Base-by-base conservation (phyloP, 2,113 vertebrate genomes). In the Platysteira castanea region DNA sequence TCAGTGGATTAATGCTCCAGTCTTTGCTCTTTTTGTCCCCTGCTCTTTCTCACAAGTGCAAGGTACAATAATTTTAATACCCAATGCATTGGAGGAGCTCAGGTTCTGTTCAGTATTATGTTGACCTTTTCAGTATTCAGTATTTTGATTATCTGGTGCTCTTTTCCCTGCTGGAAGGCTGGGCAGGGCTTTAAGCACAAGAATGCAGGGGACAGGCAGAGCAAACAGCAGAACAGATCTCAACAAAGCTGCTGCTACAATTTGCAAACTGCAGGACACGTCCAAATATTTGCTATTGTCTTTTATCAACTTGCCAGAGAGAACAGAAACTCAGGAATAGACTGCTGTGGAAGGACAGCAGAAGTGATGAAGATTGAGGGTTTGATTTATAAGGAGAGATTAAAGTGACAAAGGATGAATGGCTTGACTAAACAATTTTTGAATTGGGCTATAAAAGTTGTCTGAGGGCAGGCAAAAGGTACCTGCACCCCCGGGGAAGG, bases 61-160 rank as follows among this genome's bases (percentile, higher is more conserved):
- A 57, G 50, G 53, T 37, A 82, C 15, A 71, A 42, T 73, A 24
- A 80, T 88, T 90, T 90, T 56, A 75, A 73, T 89, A 24, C 35
- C 30, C 63, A 67, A 69, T 9, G 44, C 30, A 30, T 35, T 16
- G 68, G 82, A 71, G 69, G 6, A 59, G 77, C 54, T 90, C 73
- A 19, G 68, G 56, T 76, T n/a, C 41, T 78, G 64, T 15, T 60
- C 53, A 17, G 41, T 30, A 37, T 53, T 31, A 23, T 7, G 52
- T 11, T 94, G 93, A 95, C 95, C 92, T 95, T 96, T 95, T 95
- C 77, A 92, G 46, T 59, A 95, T 87, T 94, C 69, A 35, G 77
- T 77, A 41, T 93, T 95, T 92, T 90, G 73, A 86, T 93, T 96
- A 84, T 71, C 85, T 74, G 71, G 15, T 80, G 91, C 84, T 94